Percentiles rank a stretch among this genome's conserved stretches.
phyloP scores from a whole-genome alignment of 2,113 vertebrate species.

The Zootoca vivipara region DNA sequence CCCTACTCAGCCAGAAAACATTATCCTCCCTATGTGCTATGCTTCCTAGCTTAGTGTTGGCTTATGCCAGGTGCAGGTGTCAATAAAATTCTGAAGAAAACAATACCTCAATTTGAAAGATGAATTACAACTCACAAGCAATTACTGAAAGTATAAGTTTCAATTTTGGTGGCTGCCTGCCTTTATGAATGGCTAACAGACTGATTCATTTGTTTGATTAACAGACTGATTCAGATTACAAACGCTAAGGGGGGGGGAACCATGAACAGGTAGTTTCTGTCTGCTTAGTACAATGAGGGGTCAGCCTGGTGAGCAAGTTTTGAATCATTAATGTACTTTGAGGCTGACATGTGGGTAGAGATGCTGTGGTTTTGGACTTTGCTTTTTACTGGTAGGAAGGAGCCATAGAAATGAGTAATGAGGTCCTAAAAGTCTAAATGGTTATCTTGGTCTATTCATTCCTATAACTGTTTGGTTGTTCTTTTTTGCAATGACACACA shows the following conservation, averaged over 20 bases:
- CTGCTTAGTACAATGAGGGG: slow-evolving; percentile 28
- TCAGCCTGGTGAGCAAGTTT: slow-evolving; percentile 42
- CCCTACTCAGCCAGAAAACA: too few relatives aligned
- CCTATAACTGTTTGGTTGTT: neutral
- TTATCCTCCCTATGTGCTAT: too few relatives aligned
- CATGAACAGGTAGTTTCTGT: slow-evolving; percentile 56
- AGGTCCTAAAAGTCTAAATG: neutral
- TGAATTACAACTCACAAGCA: neutral
- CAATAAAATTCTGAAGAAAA: slow-evolving; percentile 33
- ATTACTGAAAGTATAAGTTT: slow-evolving; percentile 54
- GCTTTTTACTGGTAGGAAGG: neutral
- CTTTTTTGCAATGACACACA: too few relatives aligned
- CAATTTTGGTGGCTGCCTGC: slow-evolving; percentile 65
- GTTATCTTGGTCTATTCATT: slow-evolving; percentile 14
- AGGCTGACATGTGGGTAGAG: neutral
- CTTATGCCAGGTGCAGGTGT: neutral
- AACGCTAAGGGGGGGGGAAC: neutral
- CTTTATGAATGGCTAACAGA: neutral
- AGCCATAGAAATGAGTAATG: neutral
- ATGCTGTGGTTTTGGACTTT: neutral
- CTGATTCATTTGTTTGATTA: slow-evolving; percentile 66
- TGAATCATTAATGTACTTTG: neutral
- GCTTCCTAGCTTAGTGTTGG: neutral
- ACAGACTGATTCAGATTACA: slow-evolving; percentile 1
- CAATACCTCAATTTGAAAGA: slow-evolving; percentile 8